Conservation (phyloP, 2,113 vertebrate species). For the Felis chaus region DNA sequence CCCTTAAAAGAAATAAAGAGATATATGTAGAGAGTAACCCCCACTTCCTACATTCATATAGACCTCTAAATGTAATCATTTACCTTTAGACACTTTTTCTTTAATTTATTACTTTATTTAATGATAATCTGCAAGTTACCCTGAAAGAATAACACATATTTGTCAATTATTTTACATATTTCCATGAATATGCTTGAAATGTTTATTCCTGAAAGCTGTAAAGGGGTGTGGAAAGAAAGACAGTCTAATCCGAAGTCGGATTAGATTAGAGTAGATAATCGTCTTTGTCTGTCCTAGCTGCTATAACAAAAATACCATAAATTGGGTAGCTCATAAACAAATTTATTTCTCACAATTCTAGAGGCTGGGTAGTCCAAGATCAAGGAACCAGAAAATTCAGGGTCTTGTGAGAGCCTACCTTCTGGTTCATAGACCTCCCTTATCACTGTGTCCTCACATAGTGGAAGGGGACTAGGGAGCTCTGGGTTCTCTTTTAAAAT, state of each 20-base stretch:
- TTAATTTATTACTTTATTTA: slow-evolving; percentile 1
- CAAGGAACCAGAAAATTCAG: background rate
- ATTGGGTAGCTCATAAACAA: background rate
- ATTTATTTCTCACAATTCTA: background rate
- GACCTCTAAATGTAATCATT: background rate
- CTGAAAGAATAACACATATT: background rate
- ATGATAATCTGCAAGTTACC: background rate
- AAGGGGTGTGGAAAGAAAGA: background rate
- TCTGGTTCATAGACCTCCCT: background rate
- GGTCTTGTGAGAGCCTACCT: background rate
- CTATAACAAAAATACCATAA: background rate
- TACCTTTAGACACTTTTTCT: background rate
- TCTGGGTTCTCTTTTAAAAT: background rate
- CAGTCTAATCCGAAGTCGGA: too few relatives aligned
- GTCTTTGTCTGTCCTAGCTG: background rate
- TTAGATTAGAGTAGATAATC: background rate
- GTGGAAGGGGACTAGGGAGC: background rate
- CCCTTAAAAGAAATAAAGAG: background rate
- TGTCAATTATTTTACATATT: background rate
- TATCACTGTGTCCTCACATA: background rate
- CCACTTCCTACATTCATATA: background rate
- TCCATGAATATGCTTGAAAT: background rate
- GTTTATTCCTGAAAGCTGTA: background rate
- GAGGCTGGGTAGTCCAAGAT: background rate
- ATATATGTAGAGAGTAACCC: background rate